Conservation (phyloP, 2,113 vertebrate species). For the Lepisosteus osseus region DNA sequence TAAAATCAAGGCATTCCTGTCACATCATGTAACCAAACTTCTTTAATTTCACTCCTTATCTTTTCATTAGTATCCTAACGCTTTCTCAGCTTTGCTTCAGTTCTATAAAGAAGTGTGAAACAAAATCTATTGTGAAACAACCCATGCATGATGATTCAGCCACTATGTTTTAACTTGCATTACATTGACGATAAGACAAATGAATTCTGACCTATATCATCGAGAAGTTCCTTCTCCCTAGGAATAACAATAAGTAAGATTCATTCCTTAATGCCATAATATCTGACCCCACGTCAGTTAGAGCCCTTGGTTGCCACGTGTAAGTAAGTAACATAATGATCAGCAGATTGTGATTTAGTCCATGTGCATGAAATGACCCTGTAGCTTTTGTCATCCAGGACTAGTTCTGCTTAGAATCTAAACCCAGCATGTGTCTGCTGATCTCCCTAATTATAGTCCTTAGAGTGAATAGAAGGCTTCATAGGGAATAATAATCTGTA, state of each 20-base stretch:
- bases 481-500: too few species aligned
- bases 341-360: too few species aligned
- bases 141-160: constrained; percentile 43
- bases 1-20: too few species aligned
- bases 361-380: too few species aligned
- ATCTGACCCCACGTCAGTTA: constrained; percentile 27
- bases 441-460: too few species aligned
- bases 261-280: constrained; percentile 35
- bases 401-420: too few species aligned
- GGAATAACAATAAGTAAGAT: constrained; percentile 42
- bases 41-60: not conserved
- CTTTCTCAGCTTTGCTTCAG: constrained; percentile 24
- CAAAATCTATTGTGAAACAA: constrained; percentile 35
- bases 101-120: not conserved
- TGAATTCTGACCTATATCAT: constrained; percentile 37
- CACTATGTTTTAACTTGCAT: constrained; percentile 48
- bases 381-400: too few species aligned
- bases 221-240: constrained; percentile 24
- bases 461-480: too few species aligned
- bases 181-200: constrained; percentile 49
- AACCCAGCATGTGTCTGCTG: too few species aligned
- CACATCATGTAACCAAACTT: too few species aligned
- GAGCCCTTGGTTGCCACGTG: too few species aligned
- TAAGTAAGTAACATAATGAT: too few species aligned
- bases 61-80: constrained; percentile 27